Percentiles rank a stretch among this genome's conserved stretches.
Conservation (phyloP, 2,113 vertebrate genomes). For the Coreoperca whiteheadi region DNA sequence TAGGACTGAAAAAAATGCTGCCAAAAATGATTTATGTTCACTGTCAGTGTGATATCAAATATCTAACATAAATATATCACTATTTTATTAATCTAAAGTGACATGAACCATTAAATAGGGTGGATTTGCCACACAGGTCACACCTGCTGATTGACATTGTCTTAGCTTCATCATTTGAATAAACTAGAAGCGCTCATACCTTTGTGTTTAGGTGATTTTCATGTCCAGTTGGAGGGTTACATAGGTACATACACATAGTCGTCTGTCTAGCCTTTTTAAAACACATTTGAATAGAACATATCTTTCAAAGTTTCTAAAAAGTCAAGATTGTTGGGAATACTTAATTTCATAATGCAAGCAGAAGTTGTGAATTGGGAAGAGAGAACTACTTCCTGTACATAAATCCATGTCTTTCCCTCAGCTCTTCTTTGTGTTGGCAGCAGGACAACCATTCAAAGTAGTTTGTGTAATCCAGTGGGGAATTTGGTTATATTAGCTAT, state of each 20-base stretch:
- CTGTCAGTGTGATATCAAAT: not conserved
- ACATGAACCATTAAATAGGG: not conserved
- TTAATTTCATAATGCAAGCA: not conserved
- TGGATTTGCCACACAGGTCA: not conserved
- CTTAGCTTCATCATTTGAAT: not conserved
- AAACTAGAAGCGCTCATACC: not conserved
- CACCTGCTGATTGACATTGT: not conserved
- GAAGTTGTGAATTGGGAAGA: not conserved
- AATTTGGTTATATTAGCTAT: conserved; percentile 17
- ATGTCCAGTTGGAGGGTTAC: not conserved
- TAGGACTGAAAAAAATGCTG: not conserved
- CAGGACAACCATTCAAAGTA: conserved; percentile 29
- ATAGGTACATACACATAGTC: not conserved
- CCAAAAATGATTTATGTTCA: not conserved
- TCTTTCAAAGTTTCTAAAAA: not conserved
- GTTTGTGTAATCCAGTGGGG: conserved; percentile 34
- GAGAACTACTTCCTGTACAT: not conserved
- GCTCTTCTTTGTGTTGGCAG: conserved; percentile 10
- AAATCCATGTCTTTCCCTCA: not conserved
- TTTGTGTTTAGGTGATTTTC: not conserved
- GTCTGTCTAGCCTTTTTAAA: not conserved
- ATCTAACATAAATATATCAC: not conserved
- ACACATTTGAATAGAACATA: not conserved
- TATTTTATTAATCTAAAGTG: not conserved
- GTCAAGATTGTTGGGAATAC: not conserved